Base-by-base conservation (phyloP, 2,797 vertebrate genomes). In the Eulemur albifrons region DNA sequence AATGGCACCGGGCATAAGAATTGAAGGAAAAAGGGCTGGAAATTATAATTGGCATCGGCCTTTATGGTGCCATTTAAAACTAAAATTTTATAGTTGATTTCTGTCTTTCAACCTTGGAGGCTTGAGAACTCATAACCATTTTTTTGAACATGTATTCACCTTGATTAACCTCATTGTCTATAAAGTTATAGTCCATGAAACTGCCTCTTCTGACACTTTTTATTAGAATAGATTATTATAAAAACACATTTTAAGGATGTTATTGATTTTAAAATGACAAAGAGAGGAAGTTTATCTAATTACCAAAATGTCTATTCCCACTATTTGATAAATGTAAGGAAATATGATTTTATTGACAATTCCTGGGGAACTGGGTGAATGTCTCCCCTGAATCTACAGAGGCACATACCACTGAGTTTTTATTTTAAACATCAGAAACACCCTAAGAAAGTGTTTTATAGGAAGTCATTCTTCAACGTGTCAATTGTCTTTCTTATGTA, bases 121-220 rank as follows among this genome's bases (percentile, higher is more conserved):
- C 40, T 79, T 35, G 35, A 40, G 45, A 89, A 70, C 54, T 91
- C 70, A 50, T 77, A 80, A 90, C 57, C 83, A 50, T 54, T 95
- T 95, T 95, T 94, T 89, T 77, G 93, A 95, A 90, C 95, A 96
- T 0, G 10, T 70, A 80, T 48, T 86, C 40, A 90, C 86, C 81
- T 83, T 97, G 95, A 96, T 97, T 95, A 96, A 94, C 89, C 69
- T 97, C 84, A 52, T 90, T 87, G 90, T 87, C 95, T 94, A 38
- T 96, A 80, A 97, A 96, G 79, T 97, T 97, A 97, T 38, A 92
- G 72, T 43, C 84, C 87, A 52, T 97, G 91, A 97, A 96, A 94
- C 25, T 40, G 52, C 63, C 63, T 93, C 92, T 88, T 94, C 89
- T 87, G 89, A 88, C 57, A 86, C 67, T 94, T 97, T 96, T 97